These are phyloP conservation scores for Nesogale talazaci DNA, from an alignment of 2,113 vertebrate species.

Conservation along the genomic window DNA sequence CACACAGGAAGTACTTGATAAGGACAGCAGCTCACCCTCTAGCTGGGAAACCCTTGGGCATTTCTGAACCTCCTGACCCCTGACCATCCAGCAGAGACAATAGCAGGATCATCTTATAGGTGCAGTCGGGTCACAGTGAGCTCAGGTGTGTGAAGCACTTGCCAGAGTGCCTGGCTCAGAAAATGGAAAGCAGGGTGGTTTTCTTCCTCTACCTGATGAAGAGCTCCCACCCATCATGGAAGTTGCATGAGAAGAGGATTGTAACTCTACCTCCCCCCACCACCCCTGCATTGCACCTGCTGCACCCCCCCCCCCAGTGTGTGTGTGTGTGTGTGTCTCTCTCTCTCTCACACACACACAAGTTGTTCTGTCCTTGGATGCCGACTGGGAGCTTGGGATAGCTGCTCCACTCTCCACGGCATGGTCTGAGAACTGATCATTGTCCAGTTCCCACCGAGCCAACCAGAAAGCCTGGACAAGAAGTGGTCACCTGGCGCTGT, in stretches of 20 bases:
- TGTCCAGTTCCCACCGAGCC: neutral
- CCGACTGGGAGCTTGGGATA: neutral
- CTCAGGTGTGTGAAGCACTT: neutral
- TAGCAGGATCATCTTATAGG: neutral
- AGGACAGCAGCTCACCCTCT: neutral
- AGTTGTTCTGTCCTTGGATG: neutral
- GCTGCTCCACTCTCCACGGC: fast-evolving
- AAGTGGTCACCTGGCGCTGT: fast-evolving
- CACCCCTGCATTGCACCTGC: fast-evolving
- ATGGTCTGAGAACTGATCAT: neutral
- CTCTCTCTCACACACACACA: neutral
- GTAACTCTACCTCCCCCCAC: neutral
- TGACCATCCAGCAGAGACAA: neutral
- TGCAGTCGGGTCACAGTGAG: neutral
- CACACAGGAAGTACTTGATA: neutral
- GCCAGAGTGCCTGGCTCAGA: neutral
- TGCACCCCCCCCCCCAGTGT: fast-evolving
- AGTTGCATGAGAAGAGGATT: too few species aligned
- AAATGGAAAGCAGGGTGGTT: fast-evolving
- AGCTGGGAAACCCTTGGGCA: neutral
- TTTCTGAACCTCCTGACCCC: neutral
- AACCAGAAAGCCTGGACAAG: neutral
- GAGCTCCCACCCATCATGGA: too few species aligned
- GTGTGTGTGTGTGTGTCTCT: too few species aligned
- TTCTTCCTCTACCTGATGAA: fast-evolving